Evolutionary conservation across 2,113 vertebrate species (phyloP).

Genomic region (Aplodontia rufa): DNA sequence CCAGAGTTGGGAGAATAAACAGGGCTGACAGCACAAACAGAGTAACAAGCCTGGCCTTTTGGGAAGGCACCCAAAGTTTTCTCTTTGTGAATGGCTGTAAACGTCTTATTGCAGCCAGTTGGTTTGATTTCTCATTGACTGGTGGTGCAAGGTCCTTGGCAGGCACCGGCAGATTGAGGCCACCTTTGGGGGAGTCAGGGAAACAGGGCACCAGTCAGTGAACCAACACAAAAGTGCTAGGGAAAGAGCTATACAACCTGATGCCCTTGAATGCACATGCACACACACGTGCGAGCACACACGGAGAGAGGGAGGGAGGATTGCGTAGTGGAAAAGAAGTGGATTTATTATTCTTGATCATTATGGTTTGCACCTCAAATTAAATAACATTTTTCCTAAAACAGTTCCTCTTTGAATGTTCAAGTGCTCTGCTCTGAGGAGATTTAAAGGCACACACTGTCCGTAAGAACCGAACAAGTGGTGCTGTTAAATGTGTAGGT

Average conservation of each 20-base stretch:
- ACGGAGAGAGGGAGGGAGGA: background rate
- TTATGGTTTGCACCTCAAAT: background rate
- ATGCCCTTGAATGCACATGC: fast-evolving
- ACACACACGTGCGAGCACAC: background rate
- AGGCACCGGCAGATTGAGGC: slow-evolving; percentile 64
- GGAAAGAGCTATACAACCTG: background rate
- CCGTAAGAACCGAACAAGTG: background rate
- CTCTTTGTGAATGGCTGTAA: slow-evolving; percentile 77
- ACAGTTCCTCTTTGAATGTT: background rate
- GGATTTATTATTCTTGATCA: slow-evolving; percentile 47
- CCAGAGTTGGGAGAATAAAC: slow-evolving; percentile 84
- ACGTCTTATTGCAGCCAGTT: slow-evolving; percentile 53
- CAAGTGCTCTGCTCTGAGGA: background rate
- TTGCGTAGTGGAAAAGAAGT: slow-evolving; percentile 54
- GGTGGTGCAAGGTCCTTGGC: slow-evolving; percentile 48
- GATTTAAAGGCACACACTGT: background rate
- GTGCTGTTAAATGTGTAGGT: background rate
- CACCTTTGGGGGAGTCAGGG: background rate
- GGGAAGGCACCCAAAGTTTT: slow-evolving; percentile 75
- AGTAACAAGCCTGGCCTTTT: slow-evolving; percentile 73
- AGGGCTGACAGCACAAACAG: slow-evolving; percentile 73
- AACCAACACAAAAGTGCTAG: background rate
- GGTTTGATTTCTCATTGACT: slow-evolving; percentile 77
- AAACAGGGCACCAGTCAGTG: background rate
- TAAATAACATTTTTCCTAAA: slow-evolving; percentile 30